Base-by-base conservation (phyloP, 2,113 vertebrate species). In the Dipodomys stephensi region DNA sequence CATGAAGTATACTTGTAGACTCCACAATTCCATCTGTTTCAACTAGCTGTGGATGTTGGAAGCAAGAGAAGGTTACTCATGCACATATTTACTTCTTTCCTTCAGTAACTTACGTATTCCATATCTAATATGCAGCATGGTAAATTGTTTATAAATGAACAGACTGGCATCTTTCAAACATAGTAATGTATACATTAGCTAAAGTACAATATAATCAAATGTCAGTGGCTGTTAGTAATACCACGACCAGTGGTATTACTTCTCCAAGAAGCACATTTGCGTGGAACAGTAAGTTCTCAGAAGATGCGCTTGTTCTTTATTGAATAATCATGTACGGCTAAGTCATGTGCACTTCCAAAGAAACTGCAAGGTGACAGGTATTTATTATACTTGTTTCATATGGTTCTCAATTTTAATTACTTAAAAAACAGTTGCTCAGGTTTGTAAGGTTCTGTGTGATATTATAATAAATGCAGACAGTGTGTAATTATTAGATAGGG, bases 1-100 rank as follows among this genome's bases (percentile, higher is more conserved):
- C 96, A 95, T 15, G 57, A 96, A 94, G 89, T 77, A 94, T 94
- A 97, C 96, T 95, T 77, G 97, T 97, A 98, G 93, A 97, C 96
- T 83, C 22, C 92, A 95, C 96, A 96, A 88, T 96, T 97, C 97
- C 97, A 97, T 98, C 96, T 98, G 98, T 97, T 97, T 96, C 72
- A 89, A 93, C 96, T 94, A 95, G 94, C 85, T 97, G 96, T 13
- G 4, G 74, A 84, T 95, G 87, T 93, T 96, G 94, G 95, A 96
- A 97, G 87, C 73, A 95, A 90, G 28, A 96, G 79, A 96, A 25
- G 46, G 90, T 88, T 97, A 91, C 88, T 97, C 95, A 88, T 30
- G 65, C 77, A 30, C 72, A 44, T 82, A 97, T 96, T 83, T 77
- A 94, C 32, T 73, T 39, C 84, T 95, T 92, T 94, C 77, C 27